Evolutionary conservation across 2,888 invertebrate species (phyloP).

Genomic region (Andrena bucephala): DNA sequence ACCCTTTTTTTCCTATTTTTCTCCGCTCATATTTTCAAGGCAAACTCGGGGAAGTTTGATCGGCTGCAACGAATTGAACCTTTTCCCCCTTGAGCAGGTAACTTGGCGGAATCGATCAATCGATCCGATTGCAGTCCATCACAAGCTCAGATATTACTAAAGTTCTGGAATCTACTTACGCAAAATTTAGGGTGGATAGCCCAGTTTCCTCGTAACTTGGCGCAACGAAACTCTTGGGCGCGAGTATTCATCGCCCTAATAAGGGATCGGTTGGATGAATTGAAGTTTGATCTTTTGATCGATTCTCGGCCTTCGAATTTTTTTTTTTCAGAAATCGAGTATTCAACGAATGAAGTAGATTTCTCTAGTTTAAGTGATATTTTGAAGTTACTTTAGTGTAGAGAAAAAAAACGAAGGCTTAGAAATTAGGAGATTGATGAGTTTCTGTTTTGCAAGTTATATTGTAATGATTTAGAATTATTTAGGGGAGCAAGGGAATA

Average conservation of each 20-base stretch:
- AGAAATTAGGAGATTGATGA: no score
- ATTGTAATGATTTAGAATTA: no score
- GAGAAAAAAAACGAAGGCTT: no score
- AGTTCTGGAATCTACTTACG: slow-evolving; percentile 68
- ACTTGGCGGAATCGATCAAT: slow-evolving; percentile 68
- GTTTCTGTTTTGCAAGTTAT: no score
- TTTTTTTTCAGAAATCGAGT: background rate
- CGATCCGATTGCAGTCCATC: slow-evolving; percentile 64
- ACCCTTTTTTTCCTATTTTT: slow-evolving; percentile 2
- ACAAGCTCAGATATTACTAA: slow-evolving; percentile 68
- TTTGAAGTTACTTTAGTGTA: no score
- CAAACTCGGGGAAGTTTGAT: slow-evolving; percentile 64
- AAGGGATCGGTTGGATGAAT: slow-evolving; percentile 21
- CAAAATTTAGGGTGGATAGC: slow-evolving; percentile 66
- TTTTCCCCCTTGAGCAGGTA: slow-evolving; percentile 48
- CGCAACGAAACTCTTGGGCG: slow-evolving; percentile 37
- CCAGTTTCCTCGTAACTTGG: slow-evolving; percentile 59
- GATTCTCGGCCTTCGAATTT: slow-evolving; percentile 1
- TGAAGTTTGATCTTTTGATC: slow-evolving; percentile 7
- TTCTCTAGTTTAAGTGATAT: no score
- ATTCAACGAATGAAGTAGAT: background rate
- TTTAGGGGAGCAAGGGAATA: no score
- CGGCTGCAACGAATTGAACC: slow-evolving; percentile 60
- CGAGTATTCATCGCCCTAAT: slow-evolving; percentile 38
- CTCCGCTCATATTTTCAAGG: slow-evolving; percentile 49